Base-by-base conservation (phyloP, 1,140 invertebrate species). In the Ctenoplectra terminalis region DNA sequence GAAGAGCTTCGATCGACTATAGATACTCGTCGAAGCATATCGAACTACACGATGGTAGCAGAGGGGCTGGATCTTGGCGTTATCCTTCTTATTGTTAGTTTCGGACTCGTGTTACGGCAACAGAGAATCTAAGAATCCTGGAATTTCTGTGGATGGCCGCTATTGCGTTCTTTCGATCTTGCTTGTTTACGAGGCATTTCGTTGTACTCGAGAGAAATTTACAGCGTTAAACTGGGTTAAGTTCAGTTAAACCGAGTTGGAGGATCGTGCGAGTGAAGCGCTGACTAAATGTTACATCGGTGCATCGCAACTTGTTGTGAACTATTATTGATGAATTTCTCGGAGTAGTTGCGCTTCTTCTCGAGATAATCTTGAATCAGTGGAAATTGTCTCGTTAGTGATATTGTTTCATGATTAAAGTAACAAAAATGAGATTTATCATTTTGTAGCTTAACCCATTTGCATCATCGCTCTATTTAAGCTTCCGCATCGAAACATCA, bases 161-260 rank as follows among this genome's bases (percentile, higher is more conserved):
- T 31, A 1, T 52, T 52, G n/a, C 52, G 9, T 60, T 78, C 76
- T 73, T 73, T 73, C 69, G 46, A 63, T 80, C 34, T n/a, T 20
- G 3, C 48, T 58, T 46, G 64, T 78, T 71, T 48, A 46, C 66
- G 52, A 46, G 66, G 7, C 29, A 54, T 76, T 56, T 26, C 23
- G 64, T 56, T 58, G 48, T 20, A 17, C 26, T n/a, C 8, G 20
- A 8, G 0, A 6, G 61, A 67, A 66, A 66, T 67, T 69, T 54
- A 43, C 74, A 67, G 46, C 26, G 1, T 29, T 31, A 29, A 67
- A 76, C 63, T 76, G 74, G 74, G 74, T 67, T 76, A 76, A 67
- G 74, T 76, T 76, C 74, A 26, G 48, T 76, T 69, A 40, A 54
- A 56, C 26, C 6, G 48, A 76, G 74, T 67, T 76, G 13, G 5